Percentiles rank a stretch among this genome's conserved stretches.
These are phyloP conservation scores for Machaerirhynchus nigripectus DNA, from an alignment of 2,113 vertebrate species.

Conservation along the genomic window DNA sequence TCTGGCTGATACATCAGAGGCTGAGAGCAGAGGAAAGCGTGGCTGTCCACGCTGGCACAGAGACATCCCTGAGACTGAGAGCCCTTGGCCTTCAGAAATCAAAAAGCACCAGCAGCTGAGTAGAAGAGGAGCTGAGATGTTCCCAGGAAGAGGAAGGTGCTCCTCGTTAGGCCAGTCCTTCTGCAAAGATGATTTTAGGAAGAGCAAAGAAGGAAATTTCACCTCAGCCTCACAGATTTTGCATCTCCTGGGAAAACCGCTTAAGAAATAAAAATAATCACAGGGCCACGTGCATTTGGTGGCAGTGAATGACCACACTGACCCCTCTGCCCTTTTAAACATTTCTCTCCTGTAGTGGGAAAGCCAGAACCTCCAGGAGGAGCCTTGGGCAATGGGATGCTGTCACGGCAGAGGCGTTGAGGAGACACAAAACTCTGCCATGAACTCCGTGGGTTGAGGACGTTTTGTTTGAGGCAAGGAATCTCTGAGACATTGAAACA, in stretches of 20 bases:
- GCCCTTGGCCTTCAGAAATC: neutral
- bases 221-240: neutral
- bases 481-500: rapidly evolving
- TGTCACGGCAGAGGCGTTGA: rapidly evolving
- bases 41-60: neutral
- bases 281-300: rapidly evolving
- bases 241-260: neutral
- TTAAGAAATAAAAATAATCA: neutral
- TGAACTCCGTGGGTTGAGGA: rapidly evolving
- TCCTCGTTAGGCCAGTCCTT: neutral
- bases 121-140: neutral
- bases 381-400: neutral
- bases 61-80: neutral
- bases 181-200: neutral
- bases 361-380: neutral
- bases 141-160: neutral
- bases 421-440: rapidly evolving
- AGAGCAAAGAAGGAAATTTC: neutral
- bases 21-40: neutral
- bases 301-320: neutral
- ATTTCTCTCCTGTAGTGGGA: neutral
- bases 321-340: neutral
- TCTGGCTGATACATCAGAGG: neutral
- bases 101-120: neutral
- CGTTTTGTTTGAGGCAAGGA: neutral